These are phyloP conservation scores for Halcyon malimbica DNA, from an alignment of 2,113 vertebrate genomes.

Conservation along the genomic window DNA sequence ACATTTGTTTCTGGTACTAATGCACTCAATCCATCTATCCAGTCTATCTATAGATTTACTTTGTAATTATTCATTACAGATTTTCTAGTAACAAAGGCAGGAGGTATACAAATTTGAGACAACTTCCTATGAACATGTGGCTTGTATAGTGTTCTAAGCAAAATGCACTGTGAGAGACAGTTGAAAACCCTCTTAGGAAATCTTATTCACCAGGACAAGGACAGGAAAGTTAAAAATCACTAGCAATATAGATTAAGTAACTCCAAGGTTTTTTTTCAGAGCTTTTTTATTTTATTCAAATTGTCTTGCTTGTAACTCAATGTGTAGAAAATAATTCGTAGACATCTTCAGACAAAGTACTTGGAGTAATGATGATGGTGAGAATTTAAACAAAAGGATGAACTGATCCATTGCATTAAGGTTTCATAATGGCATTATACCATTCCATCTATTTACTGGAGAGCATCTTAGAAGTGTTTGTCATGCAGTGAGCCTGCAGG, in stretches of 20 bases:
- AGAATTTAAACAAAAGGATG: not conserved
- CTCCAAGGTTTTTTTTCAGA: not conserved
- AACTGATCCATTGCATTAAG: not conserved
- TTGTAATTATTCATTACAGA: not conserved
- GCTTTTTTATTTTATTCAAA: not conserved
- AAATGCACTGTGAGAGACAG: not conserved
- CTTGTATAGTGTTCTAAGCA: not conserved
- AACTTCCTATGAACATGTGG: not conserved
- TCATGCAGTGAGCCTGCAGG: not conserved
- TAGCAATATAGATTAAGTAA: not conserved
- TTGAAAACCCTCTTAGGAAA: not conserved
- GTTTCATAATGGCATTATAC: not conserved
- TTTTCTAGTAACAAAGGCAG: not conserved
- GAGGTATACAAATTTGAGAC: not conserved
- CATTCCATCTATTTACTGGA: not conserved
- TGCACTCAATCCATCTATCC: not conserved
- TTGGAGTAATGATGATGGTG: not conserved
- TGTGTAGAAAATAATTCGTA: not conserved
- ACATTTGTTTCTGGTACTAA: not conserved
- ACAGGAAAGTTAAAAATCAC: not conserved
- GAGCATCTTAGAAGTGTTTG: not conserved
- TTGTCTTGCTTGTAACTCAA: not conserved
- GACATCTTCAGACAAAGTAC: not conserved
- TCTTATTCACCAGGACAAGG: not conserved
- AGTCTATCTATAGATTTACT: not conserved